A percentile compares a stretch with the other conserved stretches of the same genome.
phyloP scores from a whole-genome alignment of 2,888 invertebrate genomes.

The Drosophila lacicola region DNA sequence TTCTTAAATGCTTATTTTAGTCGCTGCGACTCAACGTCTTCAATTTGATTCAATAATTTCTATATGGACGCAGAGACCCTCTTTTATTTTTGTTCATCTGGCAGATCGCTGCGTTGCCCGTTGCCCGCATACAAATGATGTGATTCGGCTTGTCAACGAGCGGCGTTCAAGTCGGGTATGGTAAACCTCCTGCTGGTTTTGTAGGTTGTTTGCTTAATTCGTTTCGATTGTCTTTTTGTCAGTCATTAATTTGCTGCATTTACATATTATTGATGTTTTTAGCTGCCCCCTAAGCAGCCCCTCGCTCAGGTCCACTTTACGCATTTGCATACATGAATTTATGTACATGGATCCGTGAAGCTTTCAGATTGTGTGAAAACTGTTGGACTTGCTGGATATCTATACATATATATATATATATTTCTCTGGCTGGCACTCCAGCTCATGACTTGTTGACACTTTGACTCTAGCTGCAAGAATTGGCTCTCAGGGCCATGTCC shows the following conservation, averaged over 20 bases:
- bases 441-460: constrained; percentile 68
- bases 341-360: constrained; percentile 27
- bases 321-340: constrained; percentile 67
- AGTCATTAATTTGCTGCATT: constrained; percentile 81
- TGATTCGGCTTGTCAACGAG: constrained; percentile 48
- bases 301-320: not conserved
- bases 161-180: constrained; percentile 20
- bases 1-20: constrained; percentile 36
- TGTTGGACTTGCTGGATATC: constrained; percentile 19
- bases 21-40: constrained; percentile 35
- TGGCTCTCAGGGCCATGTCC: constrained; percentile 30
- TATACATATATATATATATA: too few relatives aligned
- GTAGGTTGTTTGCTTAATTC: constrained; percentile 80
- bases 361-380: constrained; percentile 68
- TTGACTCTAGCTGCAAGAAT: constrained; percentile 14
- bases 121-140: constrained; percentile 74
- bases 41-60: constrained; percentile 80
- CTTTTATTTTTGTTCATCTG: constrained; percentile 34
- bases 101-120: too few relatives aligned
- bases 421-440: not conserved
- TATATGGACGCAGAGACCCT: constrained; percentile 31
- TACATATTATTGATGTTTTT: constrained; percentile 79
- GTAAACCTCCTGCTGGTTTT: constrained; percentile 55
- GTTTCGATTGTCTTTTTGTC: constrained; percentile 81
- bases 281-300: constrained; percentile 12